Evolutionary conservation across 2,113 vertebrate genomes (phyloP), one percentile per base, ranked within the genome.

Genomic region (Eupsittula cactorum): DNA sequence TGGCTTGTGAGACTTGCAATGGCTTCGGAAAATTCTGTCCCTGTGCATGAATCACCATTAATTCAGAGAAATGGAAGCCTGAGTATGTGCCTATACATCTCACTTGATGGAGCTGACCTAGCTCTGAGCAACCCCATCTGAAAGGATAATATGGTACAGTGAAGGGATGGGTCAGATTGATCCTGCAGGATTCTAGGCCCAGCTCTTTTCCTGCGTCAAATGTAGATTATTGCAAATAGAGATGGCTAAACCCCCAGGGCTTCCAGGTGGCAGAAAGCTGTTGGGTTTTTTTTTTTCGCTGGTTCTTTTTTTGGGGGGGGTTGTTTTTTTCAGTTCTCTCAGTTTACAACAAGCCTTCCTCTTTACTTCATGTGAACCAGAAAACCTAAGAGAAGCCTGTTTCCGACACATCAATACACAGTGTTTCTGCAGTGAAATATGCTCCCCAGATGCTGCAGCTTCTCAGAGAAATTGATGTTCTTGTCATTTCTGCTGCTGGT

Each of bases 361-460:
- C 75, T 87, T 78, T 87, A 69, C 10, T 95, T 82, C 63, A 82
- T 2, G 11, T 59, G 57, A 94, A 91, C 41, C 59, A 85, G 75
- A 90, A 95, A 87, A 85, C 46, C 59, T 62, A 85, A 79, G 74
- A 82, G 89, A 96, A 93, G 70, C 33, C 93, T 90, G 49, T 53
- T 94, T 93, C 63, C 25, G 75, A 74, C 70, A 74, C 82, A 86
- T 82, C 75, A 91, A 87, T 88, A 69, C 77, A 35, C 50, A 73
- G n/a, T 15, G 8, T 94, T 96, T 96, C 84, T 0, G 1, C 93
- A 97, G 90, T 88, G 68, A 95, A 96, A 96, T 94, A 86, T 94
- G 84, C 20, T 95, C 82, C 84, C 86, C 94, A 96, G 93, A 95
- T 95, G 96, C 93, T 95, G 68, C 71, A 77, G 37, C 70, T 95